phyloP scores from a whole-genome alignment of 2,888 invertebrate species.

The Thera britannica region DNA sequence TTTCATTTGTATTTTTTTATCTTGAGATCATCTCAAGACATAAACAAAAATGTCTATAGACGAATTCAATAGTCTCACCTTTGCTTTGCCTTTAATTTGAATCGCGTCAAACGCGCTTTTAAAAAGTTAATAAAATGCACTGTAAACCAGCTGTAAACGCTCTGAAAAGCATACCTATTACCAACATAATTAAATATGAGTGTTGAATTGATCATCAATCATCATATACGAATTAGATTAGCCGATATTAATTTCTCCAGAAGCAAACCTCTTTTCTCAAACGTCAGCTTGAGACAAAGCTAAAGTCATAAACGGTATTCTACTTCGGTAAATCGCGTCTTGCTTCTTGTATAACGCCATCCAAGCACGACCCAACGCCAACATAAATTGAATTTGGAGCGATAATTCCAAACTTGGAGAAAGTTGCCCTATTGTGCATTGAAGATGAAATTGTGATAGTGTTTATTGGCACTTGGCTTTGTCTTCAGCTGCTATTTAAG shows the following conservation, averaged over 20 bases:
- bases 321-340: background rate
- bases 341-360: slow-evolving; percentile 52
- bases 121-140: too few species aligned
- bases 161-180: too few species aligned
- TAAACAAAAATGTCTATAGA: too few species aligned
- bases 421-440: slow-evolving; percentile 46
- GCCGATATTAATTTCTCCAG: too few species aligned
- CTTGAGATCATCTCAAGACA: too few species aligned
- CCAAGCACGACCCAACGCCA: slow-evolving; percentile 50
- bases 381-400: slow-evolving; percentile 57
- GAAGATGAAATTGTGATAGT: slow-evolving; percentile 42
- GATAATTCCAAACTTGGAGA: slow-evolving; percentile 45
- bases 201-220: too few species aligned
- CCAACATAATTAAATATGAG: too few species aligned
- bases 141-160: too few species aligned
- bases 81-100: too few species aligned
- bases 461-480: slow-evolving; percentile 18
- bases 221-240: too few species aligned
- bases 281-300: background rate
- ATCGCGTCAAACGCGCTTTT: too few species aligned
- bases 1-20: background rate
- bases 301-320: background rate
- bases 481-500: slow-evolving; percentile 9
- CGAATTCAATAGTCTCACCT: too few species aligned
- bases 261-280: background rate